phyloP scores from a whole-genome alignment of 2,113 vertebrate genomes.

The Forbesichthys papilliferus region DNA sequence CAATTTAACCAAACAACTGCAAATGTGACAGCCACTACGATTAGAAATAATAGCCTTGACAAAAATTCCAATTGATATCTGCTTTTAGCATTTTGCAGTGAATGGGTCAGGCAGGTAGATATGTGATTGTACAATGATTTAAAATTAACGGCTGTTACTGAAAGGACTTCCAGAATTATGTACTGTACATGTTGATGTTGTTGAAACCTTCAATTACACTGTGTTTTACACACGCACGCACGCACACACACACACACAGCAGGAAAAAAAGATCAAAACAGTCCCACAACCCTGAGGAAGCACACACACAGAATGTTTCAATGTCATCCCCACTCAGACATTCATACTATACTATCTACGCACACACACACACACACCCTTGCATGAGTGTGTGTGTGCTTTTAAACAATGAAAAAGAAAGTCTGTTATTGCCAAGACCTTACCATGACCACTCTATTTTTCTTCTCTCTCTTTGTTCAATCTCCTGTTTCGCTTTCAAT shows the following conservation, averaged over 20 bases:
- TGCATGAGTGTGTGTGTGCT: background rate
- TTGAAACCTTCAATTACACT: background rate
- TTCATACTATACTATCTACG: background rate
- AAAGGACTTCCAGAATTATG: background rate
- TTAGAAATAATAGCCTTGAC: no score
- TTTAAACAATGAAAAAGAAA: conserved; percentile 60
- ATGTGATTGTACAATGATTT: background rate
- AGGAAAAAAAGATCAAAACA: no score
- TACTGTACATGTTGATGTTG: background rate
- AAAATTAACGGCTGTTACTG: background rate
- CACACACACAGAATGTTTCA: conserved; percentile 31
- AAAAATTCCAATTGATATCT: background rate
- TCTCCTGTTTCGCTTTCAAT: background rate
- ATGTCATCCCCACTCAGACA: conserved; percentile 51
- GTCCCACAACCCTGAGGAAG: no score
- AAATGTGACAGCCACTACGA: no score
- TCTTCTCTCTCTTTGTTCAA: no score
- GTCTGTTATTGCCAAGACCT: conserved; percentile 25
- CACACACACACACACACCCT: no score
- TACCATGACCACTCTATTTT: background rate
- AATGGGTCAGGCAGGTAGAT: no score
- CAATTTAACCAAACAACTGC: no score
- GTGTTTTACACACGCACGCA: no score
- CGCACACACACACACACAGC: no score
- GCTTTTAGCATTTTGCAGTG: background rate